Evolutionary conservation across 2,888 invertebrate genomes (phyloP), one percentile per base, ranked within the genome.

Genomic region (Drosophila birchii): DNA sequence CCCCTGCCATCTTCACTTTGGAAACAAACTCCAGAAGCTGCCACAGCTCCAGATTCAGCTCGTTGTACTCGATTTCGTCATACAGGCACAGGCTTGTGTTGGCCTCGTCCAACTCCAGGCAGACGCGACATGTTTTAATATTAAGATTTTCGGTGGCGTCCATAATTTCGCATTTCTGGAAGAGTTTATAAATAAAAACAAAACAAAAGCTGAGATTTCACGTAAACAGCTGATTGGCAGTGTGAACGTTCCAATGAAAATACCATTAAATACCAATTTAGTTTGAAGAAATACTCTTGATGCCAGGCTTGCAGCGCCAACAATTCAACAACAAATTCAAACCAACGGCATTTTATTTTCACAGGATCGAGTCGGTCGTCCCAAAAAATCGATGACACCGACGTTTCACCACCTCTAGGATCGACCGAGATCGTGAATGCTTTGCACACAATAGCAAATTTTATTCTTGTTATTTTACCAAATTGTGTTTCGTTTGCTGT

Each of bases 271-370:
- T 29, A 29, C 29, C 29, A 29, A 8, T 29, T 29, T 29, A 29
- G 29, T 29, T 29, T 29, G 29, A 29, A 29, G 29, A 29, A 29
- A 29, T 29, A 29, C 29, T 29, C 29, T 8, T 1, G 8, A 29
- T 29, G 71, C 76, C 26, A 5, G 41, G 43, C 55, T 14, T 12
- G 14, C 14, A 20, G 60, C 76, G 47, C 20, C 44, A 18, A 51
- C 75, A 67, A 26, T 26, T 26, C 26, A 26, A 26, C 26, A 26
- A 26, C 72, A 73, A 83, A 86, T 86, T 90, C 71, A 84, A 86
- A 88, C 75, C 71, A 89, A 91, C 89, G 89, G 89, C 89, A 89
- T 90, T 90, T 88, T 81, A 67, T 80, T 81, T 80, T 80, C 26
- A 26, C 26, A 26, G 26, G 26, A 26, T 26, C 26, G 26, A 26